phyloP scores from a whole-genome alignment of 2,888 invertebrate genomes.

The Ceramica pisi region DNA sequence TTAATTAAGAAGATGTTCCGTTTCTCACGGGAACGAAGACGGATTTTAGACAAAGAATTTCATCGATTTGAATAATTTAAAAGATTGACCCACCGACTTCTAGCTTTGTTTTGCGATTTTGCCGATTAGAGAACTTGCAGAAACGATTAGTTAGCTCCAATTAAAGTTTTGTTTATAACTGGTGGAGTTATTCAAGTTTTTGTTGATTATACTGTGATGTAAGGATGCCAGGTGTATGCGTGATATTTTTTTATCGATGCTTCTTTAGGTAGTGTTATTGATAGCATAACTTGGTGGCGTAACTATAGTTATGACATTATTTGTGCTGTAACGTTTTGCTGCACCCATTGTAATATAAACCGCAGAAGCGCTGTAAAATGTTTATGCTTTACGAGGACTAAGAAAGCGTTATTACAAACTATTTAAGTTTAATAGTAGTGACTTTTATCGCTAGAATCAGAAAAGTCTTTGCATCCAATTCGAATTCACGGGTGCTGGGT shows the following conservation, averaged over 20 bases:
- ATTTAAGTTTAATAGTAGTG: background rate
- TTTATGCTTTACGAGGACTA: constrained; percentile 1
- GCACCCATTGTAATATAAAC: constrained; percentile 23
- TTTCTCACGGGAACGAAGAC: constrained; percentile 75
- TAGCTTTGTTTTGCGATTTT: constrained; percentile 62
- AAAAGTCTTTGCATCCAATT: background rate
- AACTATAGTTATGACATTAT: constrained; percentile 32
- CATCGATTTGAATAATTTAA: constrained; percentile 68
- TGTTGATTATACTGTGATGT: constrained; percentile 26
- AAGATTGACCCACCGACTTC: constrained; percentile 44
- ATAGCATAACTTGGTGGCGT: constrained; percentile 26
- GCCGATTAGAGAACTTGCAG: constrained; percentile 60
- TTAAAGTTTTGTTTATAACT: constrained; percentile 50
- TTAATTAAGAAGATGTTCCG: constrained; percentile 59
- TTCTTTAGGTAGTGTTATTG: constrained; percentile 36
- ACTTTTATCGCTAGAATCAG: background rate
- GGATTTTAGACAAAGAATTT: constrained; percentile 59
- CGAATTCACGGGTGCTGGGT: background rate
- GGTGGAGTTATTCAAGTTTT: constrained; percentile 29
- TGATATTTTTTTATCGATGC: constrained; percentile 33
- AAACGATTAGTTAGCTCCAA: constrained; percentile 57
- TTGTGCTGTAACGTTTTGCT: constrained; percentile 25
- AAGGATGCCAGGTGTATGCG: constrained; percentile 42
- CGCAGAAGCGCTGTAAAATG: constrained; percentile 4
- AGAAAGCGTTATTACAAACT: background rate